These are phyloP conservation scores for Ophioderma brevispina DNA, from an alignment of 35 echinoderm and acorn worm species.

Conservation along the genomic window DNA sequence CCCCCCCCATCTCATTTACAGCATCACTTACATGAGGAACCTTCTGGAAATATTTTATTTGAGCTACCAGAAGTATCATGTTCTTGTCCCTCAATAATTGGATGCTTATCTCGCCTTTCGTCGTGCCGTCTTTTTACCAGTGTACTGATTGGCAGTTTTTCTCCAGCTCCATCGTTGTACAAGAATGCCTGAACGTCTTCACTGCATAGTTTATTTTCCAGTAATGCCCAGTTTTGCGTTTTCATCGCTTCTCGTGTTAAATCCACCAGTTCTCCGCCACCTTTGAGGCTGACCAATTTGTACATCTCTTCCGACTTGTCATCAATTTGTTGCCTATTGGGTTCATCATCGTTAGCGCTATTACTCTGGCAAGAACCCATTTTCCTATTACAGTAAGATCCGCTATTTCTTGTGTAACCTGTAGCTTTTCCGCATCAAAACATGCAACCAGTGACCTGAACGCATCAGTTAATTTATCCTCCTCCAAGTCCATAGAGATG, in stretches of 20 bases:
- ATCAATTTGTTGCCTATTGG: conserved; percentile 62
- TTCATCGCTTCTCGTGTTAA: conserved; percentile 38
- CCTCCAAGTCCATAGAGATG: no score
- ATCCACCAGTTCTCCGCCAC: conserved; percentile 74
- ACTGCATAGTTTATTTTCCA: conserved; percentile 66
- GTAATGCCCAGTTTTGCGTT: conserved; percentile 24
- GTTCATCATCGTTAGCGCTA: conserved; percentile 36
- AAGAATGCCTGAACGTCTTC: conserved; percentile 57
- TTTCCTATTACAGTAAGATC: no score
- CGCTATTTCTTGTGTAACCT: no score
- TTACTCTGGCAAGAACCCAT: conserved; percentile 49
- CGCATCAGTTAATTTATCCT: no score
- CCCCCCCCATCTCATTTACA: no score
- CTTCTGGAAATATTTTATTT: not conserved
- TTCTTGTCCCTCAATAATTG: not conserved
- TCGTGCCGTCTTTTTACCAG: conserved; percentile 71
- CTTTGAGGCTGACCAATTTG: conserved; percentile 65
- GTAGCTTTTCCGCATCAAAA: no score
- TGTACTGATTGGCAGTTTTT: conserved; percentile 40
- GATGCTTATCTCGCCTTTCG: not conserved
- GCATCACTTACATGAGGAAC: no score
- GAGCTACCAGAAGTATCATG: not conserved
- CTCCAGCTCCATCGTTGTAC: conserved; percentile 64
- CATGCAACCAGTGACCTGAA: no score
- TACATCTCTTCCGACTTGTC: conserved; percentile 61